Conservation (phyloP, 2,888 invertebrate species). For the Argyresthia goedartella region DNA sequence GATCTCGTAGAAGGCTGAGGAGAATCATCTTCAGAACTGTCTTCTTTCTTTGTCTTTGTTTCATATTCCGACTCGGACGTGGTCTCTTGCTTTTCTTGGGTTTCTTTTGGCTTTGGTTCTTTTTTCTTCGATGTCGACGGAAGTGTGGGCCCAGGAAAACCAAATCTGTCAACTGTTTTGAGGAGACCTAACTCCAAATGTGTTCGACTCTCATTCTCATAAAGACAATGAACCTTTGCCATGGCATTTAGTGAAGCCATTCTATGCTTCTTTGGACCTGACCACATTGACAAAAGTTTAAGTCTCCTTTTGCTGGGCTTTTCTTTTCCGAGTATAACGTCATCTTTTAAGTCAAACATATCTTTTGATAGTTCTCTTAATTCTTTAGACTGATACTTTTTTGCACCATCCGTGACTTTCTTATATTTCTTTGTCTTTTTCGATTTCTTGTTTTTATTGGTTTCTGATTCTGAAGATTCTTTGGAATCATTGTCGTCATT, state of each 20-base stretch:
- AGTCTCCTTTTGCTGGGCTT: slow-evolving; percentile 65
- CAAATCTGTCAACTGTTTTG: slow-evolving; percentile 57
- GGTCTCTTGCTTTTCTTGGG: slow-evolving; percentile 47
- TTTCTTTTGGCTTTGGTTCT: slow-evolving; percentile 47
- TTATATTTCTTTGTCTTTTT: slow-evolving; percentile 52
- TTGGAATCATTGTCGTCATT: slow-evolving; percentile 57
- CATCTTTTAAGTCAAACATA: slow-evolving; percentile 52
- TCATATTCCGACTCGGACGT: slow-evolving; percentile 66
- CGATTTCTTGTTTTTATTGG: slow-evolving; percentile 40
- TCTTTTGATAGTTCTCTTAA: slow-evolving; percentile 59
- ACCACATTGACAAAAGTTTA: slow-evolving; percentile 78
- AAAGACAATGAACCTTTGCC: slow-evolving; percentile 91
- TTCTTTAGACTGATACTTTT: slow-evolving; percentile 51
- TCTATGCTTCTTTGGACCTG: slow-evolving; percentile 84
- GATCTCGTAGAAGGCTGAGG: slow-evolving; percentile 63
- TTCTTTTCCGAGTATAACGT: slow-evolving; percentile 40
- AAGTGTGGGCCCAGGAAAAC: slow-evolving; percentile 66
- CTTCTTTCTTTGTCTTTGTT: slow-evolving; percentile 49
- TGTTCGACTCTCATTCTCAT: slow-evolving; percentile 87
- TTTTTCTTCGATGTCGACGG: slow-evolving; percentile 51
- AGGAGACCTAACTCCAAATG: slow-evolving; percentile 74
- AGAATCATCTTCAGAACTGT: slow-evolving; percentile 68
- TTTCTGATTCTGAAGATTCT: slow-evolving; percentile 53
- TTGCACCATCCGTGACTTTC: slow-evolving; percentile 44
- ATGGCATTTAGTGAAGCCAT: slow-evolving; percentile 91